Percentiles rank a stretch among this genome's conserved stretches.
phyloP scores from a whole-genome alignment of 2,113 vertebrate genomes.

The Erpornis zantholeuca region DNA sequence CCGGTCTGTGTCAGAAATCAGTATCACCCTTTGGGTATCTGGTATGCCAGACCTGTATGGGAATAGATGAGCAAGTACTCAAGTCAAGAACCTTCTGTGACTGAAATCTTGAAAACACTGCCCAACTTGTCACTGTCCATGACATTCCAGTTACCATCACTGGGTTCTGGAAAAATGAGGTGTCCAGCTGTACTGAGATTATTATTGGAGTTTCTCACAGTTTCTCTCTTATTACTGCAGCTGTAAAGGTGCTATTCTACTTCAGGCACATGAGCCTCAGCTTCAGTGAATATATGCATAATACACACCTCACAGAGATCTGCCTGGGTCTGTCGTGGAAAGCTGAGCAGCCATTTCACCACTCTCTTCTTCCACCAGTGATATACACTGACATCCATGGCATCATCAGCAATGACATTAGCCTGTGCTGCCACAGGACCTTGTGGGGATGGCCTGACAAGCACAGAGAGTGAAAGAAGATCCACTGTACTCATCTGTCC shows the following conservation, averaged over 20 bases:
- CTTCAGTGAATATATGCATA: background rate
- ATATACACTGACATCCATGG: background rate
- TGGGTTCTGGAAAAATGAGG: background rate
- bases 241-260: background rate
- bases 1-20: background rate
- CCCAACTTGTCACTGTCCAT: background rate
- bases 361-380: background rate
- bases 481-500: background rate
- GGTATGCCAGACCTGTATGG: background rate
- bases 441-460: background rate
- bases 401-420: background rate
- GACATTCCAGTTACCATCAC: background rate
- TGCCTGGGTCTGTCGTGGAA: fast-evolving
- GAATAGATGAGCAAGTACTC: background rate
- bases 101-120: background rate
- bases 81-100: background rate
- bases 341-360: background rate
- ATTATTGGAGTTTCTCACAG: background rate
- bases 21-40: background rate
- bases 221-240: background rate
- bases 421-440: background rate
- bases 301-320: background rate
- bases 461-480: background rate
- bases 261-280: background rate
- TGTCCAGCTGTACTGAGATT: background rate